Percentiles rank a stretch among this genome's conserved stretches.
phyloP scores from a whole-genome alignment of 2,113 vertebrate genomes.

The Myiozetetes cayanensis region DNA sequence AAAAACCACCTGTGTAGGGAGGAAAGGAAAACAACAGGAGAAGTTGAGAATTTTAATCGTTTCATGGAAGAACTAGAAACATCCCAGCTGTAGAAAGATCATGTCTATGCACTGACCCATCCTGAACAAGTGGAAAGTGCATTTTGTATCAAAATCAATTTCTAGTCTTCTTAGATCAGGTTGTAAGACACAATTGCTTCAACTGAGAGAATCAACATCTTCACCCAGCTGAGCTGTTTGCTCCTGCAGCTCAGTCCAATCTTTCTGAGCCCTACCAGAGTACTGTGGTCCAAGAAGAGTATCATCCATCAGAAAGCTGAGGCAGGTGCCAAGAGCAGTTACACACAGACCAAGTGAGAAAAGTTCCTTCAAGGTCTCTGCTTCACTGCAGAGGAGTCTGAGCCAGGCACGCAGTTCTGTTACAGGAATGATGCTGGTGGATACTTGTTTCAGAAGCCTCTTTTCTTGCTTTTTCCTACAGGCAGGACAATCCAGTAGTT shows the following conservation, averaged over 20 bases:
- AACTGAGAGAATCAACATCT: not conserved
- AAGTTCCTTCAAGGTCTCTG: not conserved
- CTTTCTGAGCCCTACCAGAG: not conserved
- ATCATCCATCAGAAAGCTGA: not conserved
- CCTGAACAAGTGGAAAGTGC: not conserved
- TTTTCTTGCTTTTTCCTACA: not conserved
- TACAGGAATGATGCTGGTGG: not conserved
- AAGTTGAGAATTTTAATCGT: not conserved
- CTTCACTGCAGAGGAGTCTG: not conserved
- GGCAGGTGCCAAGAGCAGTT: not conserved
- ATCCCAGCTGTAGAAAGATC: not conserved
- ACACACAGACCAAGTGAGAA: not conserved
- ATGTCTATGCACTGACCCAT: not conserved
- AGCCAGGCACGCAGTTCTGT: not conserved
- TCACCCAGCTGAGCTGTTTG: not conserved
- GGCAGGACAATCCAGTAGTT: not conserved
- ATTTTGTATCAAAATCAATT: not conserved
- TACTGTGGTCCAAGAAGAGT: not conserved
- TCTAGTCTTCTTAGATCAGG: not conserved
- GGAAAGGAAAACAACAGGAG: not conserved
- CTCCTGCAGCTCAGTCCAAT: not conserved
- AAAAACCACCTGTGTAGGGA: constrained; percentile 92
- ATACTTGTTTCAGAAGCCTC: not conserved
- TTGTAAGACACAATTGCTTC: not conserved
- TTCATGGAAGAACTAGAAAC: not conserved